Percentiles rank a stretch among this genome's conserved stretches.
phyloP scores from a whole-genome alignment of 2,888 invertebrate genomes.

The Mesoligia furuncula region DNA sequence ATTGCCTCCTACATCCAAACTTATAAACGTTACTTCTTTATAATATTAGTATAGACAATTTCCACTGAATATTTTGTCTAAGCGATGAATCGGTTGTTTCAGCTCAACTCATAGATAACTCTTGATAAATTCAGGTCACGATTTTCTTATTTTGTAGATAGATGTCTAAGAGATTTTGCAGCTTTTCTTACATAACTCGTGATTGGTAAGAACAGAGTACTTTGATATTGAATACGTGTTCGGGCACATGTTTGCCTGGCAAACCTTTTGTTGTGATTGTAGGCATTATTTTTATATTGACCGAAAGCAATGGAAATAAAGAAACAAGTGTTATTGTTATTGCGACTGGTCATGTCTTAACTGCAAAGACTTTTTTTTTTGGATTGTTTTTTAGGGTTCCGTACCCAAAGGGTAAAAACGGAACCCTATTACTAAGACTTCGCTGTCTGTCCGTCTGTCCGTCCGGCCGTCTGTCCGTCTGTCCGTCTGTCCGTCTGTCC shows the following conservation, averaged over 20 bases:
- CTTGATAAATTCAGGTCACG: constrained; percentile 58
- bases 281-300: not conserved
- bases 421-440: too few species aligned
- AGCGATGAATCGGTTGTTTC: not conserved
- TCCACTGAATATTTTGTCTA: not conserved
- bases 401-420: too few species aligned
- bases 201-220: constrained; percentile 33
- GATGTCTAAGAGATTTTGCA: constrained; percentile 47
- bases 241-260: not conserved
- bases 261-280: not conserved
- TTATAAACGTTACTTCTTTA: not conserved
- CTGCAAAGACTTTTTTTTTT: not conserved
- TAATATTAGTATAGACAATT: not conserved
- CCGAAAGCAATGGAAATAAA: not conserved
- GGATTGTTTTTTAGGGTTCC: too few species aligned
- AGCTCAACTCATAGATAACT: not conserved
- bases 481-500: too few species aligned
- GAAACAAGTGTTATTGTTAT: not conserved
- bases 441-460: too few species aligned
- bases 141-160: constrained; percentile 43
- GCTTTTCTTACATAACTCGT: constrained; percentile 44
- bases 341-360: not conserved
- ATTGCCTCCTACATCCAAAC: not conserved
- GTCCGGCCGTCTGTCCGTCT: too few species aligned
- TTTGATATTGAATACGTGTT: constrained; percentile 44